A percentile compares a stretch with the other conserved stretches of the same genome.
phyloP scores from a whole-genome alignment of 2,113 vertebrate genomes.

The Gorsachius goisagi region DNA sequence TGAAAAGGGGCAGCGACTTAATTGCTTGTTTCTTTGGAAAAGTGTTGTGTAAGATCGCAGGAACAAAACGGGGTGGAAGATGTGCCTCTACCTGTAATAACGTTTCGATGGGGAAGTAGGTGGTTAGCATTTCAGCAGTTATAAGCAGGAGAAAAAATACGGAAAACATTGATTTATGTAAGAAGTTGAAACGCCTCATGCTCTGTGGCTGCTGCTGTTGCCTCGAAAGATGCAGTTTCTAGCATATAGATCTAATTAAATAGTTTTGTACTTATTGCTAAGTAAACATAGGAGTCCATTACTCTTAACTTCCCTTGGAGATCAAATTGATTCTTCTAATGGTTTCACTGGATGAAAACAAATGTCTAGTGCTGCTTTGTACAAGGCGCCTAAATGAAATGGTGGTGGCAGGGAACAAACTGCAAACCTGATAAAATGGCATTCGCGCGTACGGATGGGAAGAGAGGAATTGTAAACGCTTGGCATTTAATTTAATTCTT shows the following conservation, averaged over 20 bases:
- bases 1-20: constrained; percentile 18
- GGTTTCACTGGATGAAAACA: not conserved
- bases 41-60: not conserved
- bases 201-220: not conserved
- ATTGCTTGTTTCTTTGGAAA: not conserved
- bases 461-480: not conserved
- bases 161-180: not conserved
- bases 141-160: not conserved
- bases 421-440: not conserved
- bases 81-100: not conserved
- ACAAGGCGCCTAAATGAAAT: not conserved
- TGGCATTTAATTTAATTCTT: not conserved
- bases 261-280: not conserved
- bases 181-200: not conserved
- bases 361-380: not conserved
- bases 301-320: not conserved
- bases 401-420: not conserved
- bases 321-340: constrained; percentile 2
- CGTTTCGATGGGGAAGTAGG: not conserved
- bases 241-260: constrained; percentile 4
- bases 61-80: not conserved
- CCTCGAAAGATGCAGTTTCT: not conserved
- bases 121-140: not conserved
- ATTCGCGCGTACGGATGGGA: accelerated
- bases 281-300: not conserved